Evolutionary conservation across 1,140 invertebrate species (phyloP).

Genomic region (Sminthurides bifidus): DNA sequence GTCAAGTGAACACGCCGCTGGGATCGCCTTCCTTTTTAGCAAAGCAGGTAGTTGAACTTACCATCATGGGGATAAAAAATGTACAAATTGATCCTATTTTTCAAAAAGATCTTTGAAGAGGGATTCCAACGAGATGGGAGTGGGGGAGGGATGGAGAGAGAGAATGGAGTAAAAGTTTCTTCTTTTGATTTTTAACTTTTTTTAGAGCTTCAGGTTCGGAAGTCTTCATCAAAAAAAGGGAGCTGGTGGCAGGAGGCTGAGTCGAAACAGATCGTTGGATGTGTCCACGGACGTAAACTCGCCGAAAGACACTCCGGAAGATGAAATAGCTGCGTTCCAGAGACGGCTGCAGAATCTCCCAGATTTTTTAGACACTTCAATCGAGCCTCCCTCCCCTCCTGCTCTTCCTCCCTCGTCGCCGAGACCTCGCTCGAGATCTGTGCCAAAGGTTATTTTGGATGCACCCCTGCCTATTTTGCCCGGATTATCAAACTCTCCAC

Average conservation of each 20-base stretch:
- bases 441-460: constrained; percentile 43
- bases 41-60: constrained; percentile 32
- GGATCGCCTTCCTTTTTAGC: constrained; percentile 32
- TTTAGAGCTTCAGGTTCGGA: constrained; percentile 29
- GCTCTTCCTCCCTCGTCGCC: constrained; percentile 34
- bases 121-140: too few species aligned
- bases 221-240: constrained; percentile 28
- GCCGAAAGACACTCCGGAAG: constrained; percentile 37
- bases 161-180: background rate
- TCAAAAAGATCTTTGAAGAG: too few species aligned
- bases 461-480: constrained; percentile 38
- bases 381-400: constrained; percentile 31
- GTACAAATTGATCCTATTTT: too few species aligned
- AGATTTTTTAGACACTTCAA: constrained; percentile 35
- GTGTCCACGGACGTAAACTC: constrained; percentile 29
- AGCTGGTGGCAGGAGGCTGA: constrained; percentile 12
- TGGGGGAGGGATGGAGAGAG: too few species aligned
- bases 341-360: constrained; percentile 44
- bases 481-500: constrained; percentile 24
- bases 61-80: background rate
- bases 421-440: constrained; percentile 42
- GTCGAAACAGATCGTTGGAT: constrained; percentile 29
- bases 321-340: constrained; percentile 44
- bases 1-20: constrained; percentile 31
- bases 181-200: background rate